Percentiles rank a stretch among this genome's conserved stretches.
phyloP scores from a whole-genome alignment of 1,140 invertebrate species.

The Eriocheir sinensis region DNA sequence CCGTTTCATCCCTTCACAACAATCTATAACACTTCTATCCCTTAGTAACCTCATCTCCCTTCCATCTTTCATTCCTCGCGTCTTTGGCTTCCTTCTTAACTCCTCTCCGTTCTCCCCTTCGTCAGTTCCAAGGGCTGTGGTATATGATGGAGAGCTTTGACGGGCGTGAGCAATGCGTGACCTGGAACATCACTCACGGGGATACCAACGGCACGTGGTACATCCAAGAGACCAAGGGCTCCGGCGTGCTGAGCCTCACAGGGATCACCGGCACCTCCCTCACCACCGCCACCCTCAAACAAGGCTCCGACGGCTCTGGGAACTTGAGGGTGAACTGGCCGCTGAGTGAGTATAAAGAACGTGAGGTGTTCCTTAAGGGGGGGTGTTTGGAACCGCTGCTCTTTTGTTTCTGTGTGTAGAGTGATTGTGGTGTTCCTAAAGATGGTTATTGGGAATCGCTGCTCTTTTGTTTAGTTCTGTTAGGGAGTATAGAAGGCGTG shows the following conservation, averaged over 20 bases:
- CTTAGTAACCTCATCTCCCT: too few species aligned
- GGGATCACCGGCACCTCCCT: conserved; percentile 81
- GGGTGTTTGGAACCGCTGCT: too few species aligned
- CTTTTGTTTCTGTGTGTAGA: background rate
- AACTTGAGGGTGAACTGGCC: conserved; percentile 89
- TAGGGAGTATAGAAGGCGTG: background rate
- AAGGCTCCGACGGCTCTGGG: conserved; percentile 85
- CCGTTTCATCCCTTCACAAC: too few species aligned
- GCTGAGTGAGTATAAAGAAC: conserved; percentile 86
- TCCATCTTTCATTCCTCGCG: too few species aligned
- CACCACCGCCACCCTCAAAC: conserved; percentile 87
- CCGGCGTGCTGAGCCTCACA: conserved; percentile 82
- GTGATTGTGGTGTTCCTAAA: background rate
- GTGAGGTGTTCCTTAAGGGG: background rate
- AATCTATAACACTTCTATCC: too few species aligned
- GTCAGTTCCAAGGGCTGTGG: conserved; percentile 90
- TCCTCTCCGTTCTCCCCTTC: background rate
- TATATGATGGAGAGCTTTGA: conserved; percentile 93
- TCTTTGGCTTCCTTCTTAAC: too few species aligned
- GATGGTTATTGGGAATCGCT: background rate
- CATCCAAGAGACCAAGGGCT: conserved; percentile 88
- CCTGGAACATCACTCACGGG: conserved; percentile 88
- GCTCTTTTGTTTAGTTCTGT: background rate
- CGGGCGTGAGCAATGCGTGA: conserved; percentile 89
- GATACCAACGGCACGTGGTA: conserved; percentile 85